These are phyloP conservation scores for Ophraella communa DNA, from an alignment of 2,888 invertebrate species.

Conservation along the genomic window DNA sequence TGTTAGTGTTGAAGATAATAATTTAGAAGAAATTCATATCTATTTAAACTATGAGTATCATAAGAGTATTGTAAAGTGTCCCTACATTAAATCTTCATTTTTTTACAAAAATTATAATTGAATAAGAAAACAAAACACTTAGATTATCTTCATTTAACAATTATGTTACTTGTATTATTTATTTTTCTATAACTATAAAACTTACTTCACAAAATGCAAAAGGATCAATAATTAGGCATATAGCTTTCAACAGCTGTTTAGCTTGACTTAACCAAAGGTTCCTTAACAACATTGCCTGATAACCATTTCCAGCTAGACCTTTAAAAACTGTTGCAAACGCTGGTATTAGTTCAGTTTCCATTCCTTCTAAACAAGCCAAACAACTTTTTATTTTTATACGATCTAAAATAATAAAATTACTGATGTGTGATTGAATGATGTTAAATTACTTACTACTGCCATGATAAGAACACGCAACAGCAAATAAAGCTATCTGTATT, in stretches of 20 bases:
- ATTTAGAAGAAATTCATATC: no score
- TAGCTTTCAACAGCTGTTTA: slow-evolving; percentile 63
- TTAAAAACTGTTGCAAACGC: slow-evolving; percentile 62
- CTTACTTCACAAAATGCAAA: slow-evolving; percentile 71
- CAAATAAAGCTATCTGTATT: slow-evolving; percentile 73
- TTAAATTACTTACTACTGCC: slow-evolving; percentile 54
- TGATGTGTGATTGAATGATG: background rate
- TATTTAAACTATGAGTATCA: no score
- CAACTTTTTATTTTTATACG: slow-evolving; percentile 68
- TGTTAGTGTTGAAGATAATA: no score
- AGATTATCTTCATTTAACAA: no score
- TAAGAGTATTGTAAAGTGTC: no score
- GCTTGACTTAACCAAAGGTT: slow-evolving; percentile 69
- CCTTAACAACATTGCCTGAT: slow-evolving; percentile 63
- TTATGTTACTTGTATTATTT: no score
- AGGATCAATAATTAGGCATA: slow-evolving; percentile 74
- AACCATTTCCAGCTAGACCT: slow-evolving; percentile 60
- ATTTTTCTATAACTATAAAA: background rate
- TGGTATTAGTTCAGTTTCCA: slow-evolving; percentile 72
- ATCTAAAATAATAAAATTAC: slow-evolving; percentile 58
- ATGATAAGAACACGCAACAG: slow-evolving; percentile 67
- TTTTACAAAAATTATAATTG: no score
- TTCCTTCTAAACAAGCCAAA: slow-evolving; percentile 71
- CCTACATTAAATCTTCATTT: no score
- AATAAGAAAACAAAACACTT: no score